Evolutionary conservation across 2,797 vertebrate species (phyloP).

Genomic region (Amazona ochrocephala): DNA sequence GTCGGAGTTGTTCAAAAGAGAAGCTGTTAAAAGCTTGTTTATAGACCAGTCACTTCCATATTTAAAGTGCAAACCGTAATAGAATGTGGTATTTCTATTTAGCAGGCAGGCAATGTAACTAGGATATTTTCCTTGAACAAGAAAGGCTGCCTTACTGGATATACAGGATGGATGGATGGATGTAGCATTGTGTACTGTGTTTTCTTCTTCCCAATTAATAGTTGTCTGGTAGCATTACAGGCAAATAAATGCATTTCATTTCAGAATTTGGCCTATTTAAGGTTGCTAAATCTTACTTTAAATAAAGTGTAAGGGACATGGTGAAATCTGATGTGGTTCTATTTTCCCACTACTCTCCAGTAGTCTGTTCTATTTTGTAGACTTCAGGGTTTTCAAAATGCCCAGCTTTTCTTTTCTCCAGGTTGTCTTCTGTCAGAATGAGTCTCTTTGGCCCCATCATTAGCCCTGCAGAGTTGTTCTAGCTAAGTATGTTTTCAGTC

Average conservation of each 20-base stretch:
- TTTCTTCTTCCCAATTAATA: conserved; percentile 43
- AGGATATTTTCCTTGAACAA: background rate
- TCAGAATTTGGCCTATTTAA: conserved; percentile 20
- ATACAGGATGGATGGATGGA: background rate
- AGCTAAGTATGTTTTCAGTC: background rate
- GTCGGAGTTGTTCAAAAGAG: conserved; percentile 73
- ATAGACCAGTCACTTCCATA: conserved; percentile 64
- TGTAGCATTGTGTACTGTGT: background rate
- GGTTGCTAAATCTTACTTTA: conserved; percentile 11
- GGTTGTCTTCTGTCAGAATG: background rate
- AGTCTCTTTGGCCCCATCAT: conserved; percentile 1
- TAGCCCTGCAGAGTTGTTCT: background rate
- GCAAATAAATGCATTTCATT: conserved; percentile 20
- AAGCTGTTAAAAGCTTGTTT: conserved; percentile 78
- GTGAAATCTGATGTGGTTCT: background rate
- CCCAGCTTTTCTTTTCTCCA: background rate
- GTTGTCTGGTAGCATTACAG: conserved; percentile 2
- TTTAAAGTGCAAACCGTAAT: conserved; percentile 59
- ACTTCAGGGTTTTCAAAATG: background rate
- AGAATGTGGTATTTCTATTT: conserved; percentile 63
- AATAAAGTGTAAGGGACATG: background rate
- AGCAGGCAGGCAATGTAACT: background rate
- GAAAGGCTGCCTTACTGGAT: background rate
- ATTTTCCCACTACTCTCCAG: background rate
- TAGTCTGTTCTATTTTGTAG: background rate